Conservation (phyloP, 2,888 invertebrate genomes). For the Nomada fabriciana region DNA sequence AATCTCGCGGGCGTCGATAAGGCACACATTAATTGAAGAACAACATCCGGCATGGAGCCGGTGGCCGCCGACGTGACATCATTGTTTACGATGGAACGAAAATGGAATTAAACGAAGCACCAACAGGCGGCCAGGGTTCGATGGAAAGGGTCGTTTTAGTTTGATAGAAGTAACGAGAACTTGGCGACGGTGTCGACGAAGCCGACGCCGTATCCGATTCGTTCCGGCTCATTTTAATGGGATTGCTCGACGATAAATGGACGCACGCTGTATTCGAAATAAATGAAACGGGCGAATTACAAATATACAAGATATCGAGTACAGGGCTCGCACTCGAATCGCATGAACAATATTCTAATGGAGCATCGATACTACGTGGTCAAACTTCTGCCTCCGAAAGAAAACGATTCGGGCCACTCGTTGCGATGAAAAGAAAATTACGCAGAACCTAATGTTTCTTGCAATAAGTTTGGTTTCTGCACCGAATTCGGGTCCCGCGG, state of each 20-base stretch:
- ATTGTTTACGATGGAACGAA: slow-evolving; percentile 56
- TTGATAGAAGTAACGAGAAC: slow-evolving; percentile 36
- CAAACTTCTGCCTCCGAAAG: no score
- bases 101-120: slow-evolving; percentile 50
- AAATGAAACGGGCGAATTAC: no score
- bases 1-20: slow-evolving; percentile 58
- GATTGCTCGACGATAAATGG: background rate
- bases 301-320: no score
- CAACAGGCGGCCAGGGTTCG: background rate
- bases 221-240: background rate
- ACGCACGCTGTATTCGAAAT: no score
- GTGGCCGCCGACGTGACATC: slow-evolving; percentile 51
- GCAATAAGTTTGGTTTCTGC: background rate
- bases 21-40: slow-evolving; percentile 68
- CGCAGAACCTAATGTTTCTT: no score
- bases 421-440: no score
- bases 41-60: slow-evolving; percentile 62
- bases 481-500: background rate
- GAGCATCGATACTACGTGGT: no score
- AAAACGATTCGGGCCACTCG: no score
- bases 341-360: no score
- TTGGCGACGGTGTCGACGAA: background rate
- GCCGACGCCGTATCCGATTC: background rate
- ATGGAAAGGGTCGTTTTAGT: slow-evolving; percentile 32
- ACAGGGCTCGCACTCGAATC: no score